Base-by-base conservation (phyloP, 1,140 invertebrate genomes). In the Meloidogyne exigua region DNA sequence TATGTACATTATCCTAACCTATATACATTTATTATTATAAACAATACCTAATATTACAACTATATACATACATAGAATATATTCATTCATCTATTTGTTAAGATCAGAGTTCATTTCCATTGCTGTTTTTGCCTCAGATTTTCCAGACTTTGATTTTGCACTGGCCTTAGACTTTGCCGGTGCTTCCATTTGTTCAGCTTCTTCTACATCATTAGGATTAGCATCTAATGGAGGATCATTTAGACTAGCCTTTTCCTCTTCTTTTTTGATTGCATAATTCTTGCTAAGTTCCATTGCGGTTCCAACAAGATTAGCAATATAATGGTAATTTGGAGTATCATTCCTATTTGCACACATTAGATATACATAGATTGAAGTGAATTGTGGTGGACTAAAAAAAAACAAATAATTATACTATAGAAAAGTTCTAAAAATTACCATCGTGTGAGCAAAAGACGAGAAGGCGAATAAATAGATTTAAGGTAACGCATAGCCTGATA, bases 401-500 rank as follows among this genome's bases (percentile, higher is more conserved):
- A 3, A 32, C n/a, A 18, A 36, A 15, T 26, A 12, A 66, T 9
- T 67, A 18, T 49, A 11, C 2, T 25, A 7, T 32, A 12, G 21
- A 36, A 11, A 12, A 15, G 9, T 26, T 44, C 25, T 12, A 11
- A 21, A 18, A 49, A 18, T 25, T 67, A 74, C 25, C 65, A 44
- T 42, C 32, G 23, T 36, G 26, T 44, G 36, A 82, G 70, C 15
- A 81, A 28, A 15, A 77, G 15, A 28, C 74, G 69, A 28, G 79
- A 76, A 13, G 79, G 79, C 9, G 57, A 49, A 49, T 80, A 66
- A 11, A 67, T 32, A 0, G 57, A 62, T 65, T 80, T 79, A 25
- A 79, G 70, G 21, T 81, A 79, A 36, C 77, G 77, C 15, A 79
- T 44, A 13, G 65, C 79, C 79, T 80, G 21, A 76, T 80, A 69